phyloP scores from a whole-genome alignment of 2,797 vertebrate genomes.

The Cichlasoma orientale region DNA sequence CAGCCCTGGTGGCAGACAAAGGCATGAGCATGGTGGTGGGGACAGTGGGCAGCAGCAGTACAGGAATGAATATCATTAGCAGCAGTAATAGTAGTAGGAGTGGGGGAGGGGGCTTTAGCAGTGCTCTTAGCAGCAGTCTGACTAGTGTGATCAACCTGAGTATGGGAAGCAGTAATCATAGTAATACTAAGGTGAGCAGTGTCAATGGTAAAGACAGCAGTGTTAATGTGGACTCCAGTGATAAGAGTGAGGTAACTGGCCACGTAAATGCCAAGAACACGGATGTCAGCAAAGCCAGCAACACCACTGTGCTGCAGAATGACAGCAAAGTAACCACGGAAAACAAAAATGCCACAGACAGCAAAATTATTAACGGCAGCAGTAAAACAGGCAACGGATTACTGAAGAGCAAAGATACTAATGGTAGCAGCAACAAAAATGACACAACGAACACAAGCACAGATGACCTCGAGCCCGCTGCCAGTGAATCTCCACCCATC shows the following conservation, averaged over 20 bases:
- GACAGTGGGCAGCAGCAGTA: constrained; percentile 80
- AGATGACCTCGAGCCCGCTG: constrained; percentile 40
- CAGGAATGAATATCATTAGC: constrained; percentile 74
- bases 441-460: constrained; percentile 31
- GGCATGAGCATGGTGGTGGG: constrained; percentile 81
- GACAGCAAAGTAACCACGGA: constrained; percentile 44
- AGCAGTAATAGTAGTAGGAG: constrained; percentile 76
- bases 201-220: constrained; percentile 59
- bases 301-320: constrained; percentile 27
- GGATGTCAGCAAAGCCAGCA: constrained; percentile 35
- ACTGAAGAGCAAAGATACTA: constrained; percentile 44
- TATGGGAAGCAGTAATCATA: constrained; percentile 61
- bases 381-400: constrained; percentile 23
- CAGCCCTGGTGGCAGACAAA: constrained; percentile 82
- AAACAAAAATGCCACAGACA: constrained; percentile 40
- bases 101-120: constrained; percentile 54
- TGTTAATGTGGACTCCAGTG: constrained; percentile 27
- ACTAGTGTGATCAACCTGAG: constrained; percentile 74
- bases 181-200: constrained; percentile 65
- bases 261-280: constrained; percentile 37
- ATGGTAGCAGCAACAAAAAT: constrained; percentile 30
- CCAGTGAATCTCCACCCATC: constrained; percentile 37
- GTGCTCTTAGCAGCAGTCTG: constrained; percentile 44
- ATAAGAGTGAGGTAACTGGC: constrained; percentile 46
- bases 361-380: constrained; percentile 22